Evolutionary conservation across 2,113 vertebrate species (phyloP), one percentile per base, ranked within the genome.

Genomic region (Otis tarda): DNA sequence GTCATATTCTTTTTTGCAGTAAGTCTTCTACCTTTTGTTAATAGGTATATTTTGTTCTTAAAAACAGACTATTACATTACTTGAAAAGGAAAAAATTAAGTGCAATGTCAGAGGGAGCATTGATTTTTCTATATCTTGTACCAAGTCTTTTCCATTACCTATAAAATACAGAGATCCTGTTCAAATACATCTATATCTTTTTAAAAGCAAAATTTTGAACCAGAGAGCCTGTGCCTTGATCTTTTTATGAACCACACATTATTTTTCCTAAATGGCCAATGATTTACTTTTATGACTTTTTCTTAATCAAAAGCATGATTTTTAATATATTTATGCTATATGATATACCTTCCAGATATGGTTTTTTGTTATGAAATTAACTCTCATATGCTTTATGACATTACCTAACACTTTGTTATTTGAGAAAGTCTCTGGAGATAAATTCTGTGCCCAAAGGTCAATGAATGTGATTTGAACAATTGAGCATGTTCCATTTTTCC

Each of bases 81-180:
- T 65, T 77, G 16, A 60, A 76, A 92, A 69, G 10, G 30, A 24
- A 88, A 87, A 77, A 77, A 39, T 9, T 19, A 41, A 83, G 23
- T 35, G n/a, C 22, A 1, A 0, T 27, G 13, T 45, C 25, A 59
- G 23, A 24, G 24, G 2, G 14, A 45, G 28, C 60, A 82, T 11
- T 2, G 3, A 7, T 70, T 82, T 84, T 10, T 45, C 45, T 69
- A 0, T 43, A 28, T 28, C 19, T 89, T 74, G 18, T 25, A 30
- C 7, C 18, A 63, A 65, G 27, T 37, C 20, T 85, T 85, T 63
- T 71, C 67, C 12, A 9, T 37, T 70, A 37, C 19, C 25, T 56
- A 12, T 10, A 78, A 83, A 87, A 68, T n/a, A 77, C 4, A 83
- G 23, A 45, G 24, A 47, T 87, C 19, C 33, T 41, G 9, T 69